Evolutionary conservation across 2,113 vertebrate species (phyloP), one percentile per base, ranked within the genome.

Genomic region (Glaucidium brasilianum): DNA sequence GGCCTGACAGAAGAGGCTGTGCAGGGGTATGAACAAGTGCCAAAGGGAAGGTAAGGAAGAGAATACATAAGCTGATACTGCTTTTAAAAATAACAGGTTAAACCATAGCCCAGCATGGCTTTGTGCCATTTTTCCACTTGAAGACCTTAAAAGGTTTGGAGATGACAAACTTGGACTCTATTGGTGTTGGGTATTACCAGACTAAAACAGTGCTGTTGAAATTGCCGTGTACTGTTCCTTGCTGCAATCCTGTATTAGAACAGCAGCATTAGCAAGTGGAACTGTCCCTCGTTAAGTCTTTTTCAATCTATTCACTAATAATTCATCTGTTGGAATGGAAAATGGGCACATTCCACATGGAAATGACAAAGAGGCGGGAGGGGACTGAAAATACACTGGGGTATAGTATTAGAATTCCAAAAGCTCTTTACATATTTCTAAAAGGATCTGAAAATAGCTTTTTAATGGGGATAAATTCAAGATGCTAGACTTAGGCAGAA

Each of bases 361-460:
- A 92, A 85, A 92, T 13, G 16, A 64, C 35, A 82, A 89, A 91
- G 62, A 67, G 12, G 17, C 87, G 34, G 68, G 83, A 92, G 29
- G 56, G 32, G 12, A 43, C 59, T 66, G 72, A 84, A 91, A 80
- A 92, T 69, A 69, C 63, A 21, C 59, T 41, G 37, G 50, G 8
- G 19, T 73, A 37, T 77, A 45, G 71, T 55, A 88, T 47, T 90
- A 69, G 79, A 84, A 94, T 88, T 94, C 50, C 72, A 74, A 50
- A 80, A 43, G 18, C 26, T 92, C 25, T 76, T 95, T 12, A n/a
- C 34, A 32, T 92, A 55, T 63, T 94, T 92, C 63, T 58, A 19
- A 85, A 94, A 94, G n/a, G 6, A 10, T 55, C 89, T 86, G 82
- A 74, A 94, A 95, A 88, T 59, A 80, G 55, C n/a, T 77, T 85